These are phyloP conservation scores for Embiotoca jacksoni DNA, from an alignment of 2,113 vertebrate species.

Conservation along the genomic window DNA sequence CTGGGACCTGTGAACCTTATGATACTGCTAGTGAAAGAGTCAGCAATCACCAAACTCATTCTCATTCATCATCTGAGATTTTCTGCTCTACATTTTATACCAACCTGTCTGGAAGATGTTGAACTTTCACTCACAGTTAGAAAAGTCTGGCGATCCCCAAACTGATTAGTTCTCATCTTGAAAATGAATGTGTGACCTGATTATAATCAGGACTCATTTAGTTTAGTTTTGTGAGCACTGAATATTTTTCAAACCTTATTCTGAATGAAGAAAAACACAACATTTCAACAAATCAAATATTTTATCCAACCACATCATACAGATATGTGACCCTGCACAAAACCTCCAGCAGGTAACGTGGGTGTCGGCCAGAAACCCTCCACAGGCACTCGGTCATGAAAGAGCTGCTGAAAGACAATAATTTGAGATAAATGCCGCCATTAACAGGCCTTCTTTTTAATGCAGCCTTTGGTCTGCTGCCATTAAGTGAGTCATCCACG, in stretches of 20 bases:
- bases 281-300: not conserved
- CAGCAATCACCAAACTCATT: no score
- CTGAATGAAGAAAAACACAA: no score
- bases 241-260: not conserved
- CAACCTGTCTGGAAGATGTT: no score
- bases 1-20: no score
- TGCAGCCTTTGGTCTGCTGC: constrained; percentile 24
- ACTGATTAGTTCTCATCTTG: no score
- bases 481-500: constrained; percentile 42
- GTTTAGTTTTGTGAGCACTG: not conserved
- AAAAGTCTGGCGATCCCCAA: no score
- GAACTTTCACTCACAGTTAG: no score
- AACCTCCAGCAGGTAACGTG: not conserved
- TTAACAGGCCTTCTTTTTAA: constrained; percentile 31
- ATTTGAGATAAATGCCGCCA: constrained; percentile 18
- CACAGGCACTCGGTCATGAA: not conserved
- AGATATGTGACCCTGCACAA: not conserved
- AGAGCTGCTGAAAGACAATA: constrained; percentile 14
- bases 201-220: not conserved
- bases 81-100: no score
- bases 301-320: not conserved
- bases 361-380: constrained; percentile 1
- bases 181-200: not conserved
- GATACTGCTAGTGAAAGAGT: no score
- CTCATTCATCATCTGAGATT: no score